Evolutionary conservation across 1,140 invertebrate genomes (phyloP).

Genomic region (Drosophila chauvacae): DNA sequence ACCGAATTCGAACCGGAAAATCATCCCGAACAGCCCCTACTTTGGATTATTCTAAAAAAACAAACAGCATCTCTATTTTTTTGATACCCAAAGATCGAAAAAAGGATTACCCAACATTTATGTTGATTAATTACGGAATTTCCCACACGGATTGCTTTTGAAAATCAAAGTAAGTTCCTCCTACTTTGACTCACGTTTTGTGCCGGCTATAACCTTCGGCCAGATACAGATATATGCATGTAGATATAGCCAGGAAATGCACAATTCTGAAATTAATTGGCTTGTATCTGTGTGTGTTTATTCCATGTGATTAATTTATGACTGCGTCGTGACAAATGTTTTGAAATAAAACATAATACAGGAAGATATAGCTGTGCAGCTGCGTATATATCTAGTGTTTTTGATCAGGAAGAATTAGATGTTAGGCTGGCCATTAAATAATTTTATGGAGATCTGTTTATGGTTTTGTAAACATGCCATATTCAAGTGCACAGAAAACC

Average conservation of each 20-base stretch:
- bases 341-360: slow-evolving; percentile 34
- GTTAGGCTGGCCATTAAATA: slow-evolving; percentile 3
- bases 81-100: slow-evolving; percentile 47
- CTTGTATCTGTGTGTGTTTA: slow-evolving; percentile 17
- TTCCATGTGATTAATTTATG: slow-evolving; percentile 49
- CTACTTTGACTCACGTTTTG: neutral
- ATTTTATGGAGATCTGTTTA: slow-evolving; percentile 13
- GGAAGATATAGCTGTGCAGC: slow-evolving; percentile 22
- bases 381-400: neutral
- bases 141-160: slow-evolving; percentile 77
- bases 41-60: slow-evolving; percentile 39
- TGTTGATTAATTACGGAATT: slow-evolving; percentile 56
- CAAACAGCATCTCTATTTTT: slow-evolving; percentile 20
- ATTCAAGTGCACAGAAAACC: neutral
- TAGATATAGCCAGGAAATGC: slow-evolving; percentile 47
- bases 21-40: slow-evolving; percentile 8
- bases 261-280: slow-evolving; percentile 46
- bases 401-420: slow-evolving; percentile 20
- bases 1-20: slow-evolving; percentile 39
- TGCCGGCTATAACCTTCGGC: slow-evolving; percentile 29
- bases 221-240: neutral
- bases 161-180: slow-evolving; percentile 77
- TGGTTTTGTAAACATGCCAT: slow-evolving; percentile 14
- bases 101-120: slow-evolving; percentile 54
- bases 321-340: slow-evolving; percentile 37